Evolutionary conservation across 2,797 vertebrate genomes (phyloP), one percentile per base, ranked within the genome.

Genomic region (Delichon dasypus): DNA sequence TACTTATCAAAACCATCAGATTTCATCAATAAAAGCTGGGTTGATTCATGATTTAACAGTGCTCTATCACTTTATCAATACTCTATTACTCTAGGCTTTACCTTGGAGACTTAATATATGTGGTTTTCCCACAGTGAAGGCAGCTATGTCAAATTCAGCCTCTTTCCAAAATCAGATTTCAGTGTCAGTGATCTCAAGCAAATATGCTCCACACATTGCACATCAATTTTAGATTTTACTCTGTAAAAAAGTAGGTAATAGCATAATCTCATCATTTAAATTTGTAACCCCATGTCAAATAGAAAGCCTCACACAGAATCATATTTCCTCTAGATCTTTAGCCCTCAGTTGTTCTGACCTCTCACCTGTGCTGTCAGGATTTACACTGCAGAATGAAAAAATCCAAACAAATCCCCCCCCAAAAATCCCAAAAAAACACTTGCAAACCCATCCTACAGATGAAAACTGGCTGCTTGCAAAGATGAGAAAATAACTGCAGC

Each of bases 351-450:
- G 8, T 34, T 71, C 54, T 40, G 27, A 75, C 27, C 34, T 77
- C 84, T 57, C 45, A 67, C 16, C 29, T 73, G 40, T 71, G 40
- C 85, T 55, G 27, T 15, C 29, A 73, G 13, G 16, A 38, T 48
- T 88, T 88, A 36, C 20, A 40, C 36, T 30, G n/a, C 7, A 71
- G 8, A 62, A 65, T 8, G 30, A 14, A 34, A 45, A 34, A 55
- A 5, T 1, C 5, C 23, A 11, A 50, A 51, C 4, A 14, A 47
- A 54, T 4, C n/a, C 14, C 1, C 0, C 5, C 14, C 2, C 0
- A 5, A 4, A 0, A 55, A 61, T 11, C 17, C 14, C 9, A 36
- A 38, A 5, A 62, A 55, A 15, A 6, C 42, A 36, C 34, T 65
- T 58, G 54, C 15, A 55, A 65, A 65, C 13, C 18, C 42, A 26